Conservation (phyloP, 2,888 invertebrate species). For the Hypomecis punctinalis region DNA sequence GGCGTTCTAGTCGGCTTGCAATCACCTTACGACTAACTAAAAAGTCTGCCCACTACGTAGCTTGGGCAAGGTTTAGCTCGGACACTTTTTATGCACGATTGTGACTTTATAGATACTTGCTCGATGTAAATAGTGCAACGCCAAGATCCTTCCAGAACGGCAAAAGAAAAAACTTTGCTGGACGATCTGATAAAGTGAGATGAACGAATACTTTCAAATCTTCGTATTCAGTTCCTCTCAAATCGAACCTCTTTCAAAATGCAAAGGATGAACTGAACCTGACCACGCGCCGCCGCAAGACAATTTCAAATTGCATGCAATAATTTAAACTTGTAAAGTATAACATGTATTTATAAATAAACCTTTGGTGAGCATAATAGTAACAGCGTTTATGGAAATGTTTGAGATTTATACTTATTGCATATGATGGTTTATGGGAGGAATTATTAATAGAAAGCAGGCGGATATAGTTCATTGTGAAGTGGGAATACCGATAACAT, state of each 20-base stretch:
- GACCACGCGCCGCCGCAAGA: constrained; percentile 64
- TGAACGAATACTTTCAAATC: not conserved
- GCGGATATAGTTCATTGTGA: constrained; percentile 4
- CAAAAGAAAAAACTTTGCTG: too few relatives aligned
- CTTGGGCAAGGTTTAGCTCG: too few relatives aligned
- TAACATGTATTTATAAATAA: constrained; percentile 72
- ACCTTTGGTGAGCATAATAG: constrained; percentile 62
- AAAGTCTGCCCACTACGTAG: too few relatives aligned
- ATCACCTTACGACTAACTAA: too few relatives aligned
- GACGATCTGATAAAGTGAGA: too few relatives aligned
- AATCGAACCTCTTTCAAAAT: constrained; percentile 20
- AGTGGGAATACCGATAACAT: constrained; percentile 4
- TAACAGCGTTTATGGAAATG: constrained; percentile 70
- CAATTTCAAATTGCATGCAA: constrained; percentile 73
- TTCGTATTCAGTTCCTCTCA: not conserved
- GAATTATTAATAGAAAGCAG: constrained; percentile 46
- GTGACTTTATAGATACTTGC: too few relatives aligned
- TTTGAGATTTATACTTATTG: constrained; percentile 68
- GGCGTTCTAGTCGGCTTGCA: too few relatives aligned
- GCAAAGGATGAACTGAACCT: constrained; percentile 12
- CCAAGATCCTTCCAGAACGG: too few relatives aligned
- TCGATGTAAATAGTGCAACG: too few relatives aligned
- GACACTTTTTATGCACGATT: too few relatives aligned
- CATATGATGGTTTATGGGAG: constrained; percentile 56
- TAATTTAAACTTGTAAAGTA: constrained; percentile 69